Base-by-base conservation (phyloP, 2,797 vertebrate genomes). In the Euthynnus affinis region DNA sequence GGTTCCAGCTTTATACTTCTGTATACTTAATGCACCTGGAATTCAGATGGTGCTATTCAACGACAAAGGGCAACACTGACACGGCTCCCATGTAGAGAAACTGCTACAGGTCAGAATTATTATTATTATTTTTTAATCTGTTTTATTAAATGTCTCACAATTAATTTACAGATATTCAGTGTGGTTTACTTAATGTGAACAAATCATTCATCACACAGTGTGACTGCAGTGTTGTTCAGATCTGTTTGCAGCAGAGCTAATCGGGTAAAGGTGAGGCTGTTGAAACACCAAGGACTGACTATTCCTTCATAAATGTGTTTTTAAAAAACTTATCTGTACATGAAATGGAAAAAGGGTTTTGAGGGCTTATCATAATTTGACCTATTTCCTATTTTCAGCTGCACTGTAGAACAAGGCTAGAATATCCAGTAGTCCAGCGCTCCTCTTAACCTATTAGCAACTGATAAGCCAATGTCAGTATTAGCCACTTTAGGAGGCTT, bases 81-180 rank as follows among this genome's bases (percentile, higher is more conserved):
- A 89, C 89, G 92, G 76, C 75, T 89, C 69, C 67, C 52, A 25
- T 87, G 71, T 90, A 89, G 79, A 81, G 74, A 78, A 87, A 72
- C 84, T 80, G 51, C 82, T 89, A 75, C 87, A 93, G 94, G 92
- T 95, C 71, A 91, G 92, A 67, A 59, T 13, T 17, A 4, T 48
- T 55, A n/a, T 29, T 29, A 29, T 4, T 71, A 63, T 77, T 9
- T 23, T 64, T 5, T n/a, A 8, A 63, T 49, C 9, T 59, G 6
- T 78, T 78, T 55, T 3, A 14, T 34, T 59, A n/a, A 71, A 17
- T 60, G 2, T 56, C 5, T 22, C 56, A 1, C 34, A 13, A 22
- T 46, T 40, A 9, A 23, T 76, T 52, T 49, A 53, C 6, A 23
- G 4, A 6, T 32, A 3, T 68, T 34, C n/a, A 60, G 0, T 2